phyloP scores from a whole-genome alignment of 2,888 invertebrate genomes.

The Electrophaes corylata region DNA sequence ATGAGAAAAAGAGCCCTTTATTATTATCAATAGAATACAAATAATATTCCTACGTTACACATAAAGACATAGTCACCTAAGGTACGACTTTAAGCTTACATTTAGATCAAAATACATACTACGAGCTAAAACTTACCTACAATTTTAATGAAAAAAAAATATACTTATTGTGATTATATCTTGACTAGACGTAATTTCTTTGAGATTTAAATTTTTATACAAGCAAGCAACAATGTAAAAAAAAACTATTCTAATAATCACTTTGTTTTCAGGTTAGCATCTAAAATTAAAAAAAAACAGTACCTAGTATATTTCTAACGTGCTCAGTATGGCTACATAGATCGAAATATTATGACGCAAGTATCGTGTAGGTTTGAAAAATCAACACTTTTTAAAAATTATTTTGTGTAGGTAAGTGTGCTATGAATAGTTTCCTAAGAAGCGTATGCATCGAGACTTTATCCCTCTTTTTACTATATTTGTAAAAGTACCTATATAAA shows the following conservation, averaged over 20 bases:
- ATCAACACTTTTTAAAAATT: not conserved
- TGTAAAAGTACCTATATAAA: too few relatives aligned
- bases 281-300: not conserved
- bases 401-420: not conserved
- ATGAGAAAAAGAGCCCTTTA: not conserved
- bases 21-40: conserved; percentile 15
- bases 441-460: not conserved
- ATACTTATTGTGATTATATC: not conserved
- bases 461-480: not conserved
- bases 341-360: not conserved
- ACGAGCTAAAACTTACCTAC: not conserved
- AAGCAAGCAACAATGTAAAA: too few relatives aligned
- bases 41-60: not conserved
- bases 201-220: not conserved
- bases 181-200: not conserved
- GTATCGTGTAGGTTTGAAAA: not conserved
- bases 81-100: not conserved
- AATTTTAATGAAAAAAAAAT: not conserved
- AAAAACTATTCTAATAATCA: too few relatives aligned
- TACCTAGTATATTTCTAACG: too few relatives aligned
- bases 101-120: not conserved
- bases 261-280: not conserved
- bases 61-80: not conserved
- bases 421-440: not conserved
- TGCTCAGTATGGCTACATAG: too few relatives aligned